phyloP scores from a whole-genome alignment of 2,113 vertebrate genomes.

The Astatotilapia flaviijosephi region DNA sequence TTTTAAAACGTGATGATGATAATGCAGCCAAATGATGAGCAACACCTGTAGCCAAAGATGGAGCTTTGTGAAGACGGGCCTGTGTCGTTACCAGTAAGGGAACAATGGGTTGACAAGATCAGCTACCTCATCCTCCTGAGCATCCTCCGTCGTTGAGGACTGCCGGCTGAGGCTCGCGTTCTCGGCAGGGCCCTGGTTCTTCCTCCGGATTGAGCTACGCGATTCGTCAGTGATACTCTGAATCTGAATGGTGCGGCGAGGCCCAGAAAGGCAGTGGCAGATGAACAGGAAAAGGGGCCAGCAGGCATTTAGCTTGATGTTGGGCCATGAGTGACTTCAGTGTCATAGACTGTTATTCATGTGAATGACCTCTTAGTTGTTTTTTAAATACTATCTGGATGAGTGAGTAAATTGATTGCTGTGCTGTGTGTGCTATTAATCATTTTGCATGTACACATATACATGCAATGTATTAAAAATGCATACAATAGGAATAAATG shows the following conservation, averaged over 20 bases:
- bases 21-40: neutral
- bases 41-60: constrained; percentile 7
- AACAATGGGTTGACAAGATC: neutral
- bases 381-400: neutral
- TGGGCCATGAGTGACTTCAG: neutral
- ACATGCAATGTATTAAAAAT: neutral
- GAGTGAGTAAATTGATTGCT: neutral
- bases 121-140: constrained; percentile 78
- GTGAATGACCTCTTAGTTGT: neutral
- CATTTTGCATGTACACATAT: neutral
- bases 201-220: constrained; percentile 79
- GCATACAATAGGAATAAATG: neutral
- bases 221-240: constrained; percentile 81
- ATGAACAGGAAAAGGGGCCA: constrained; percentile 57
- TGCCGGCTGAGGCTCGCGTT: constrained; percentile 63
- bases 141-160: constrained; percentile 69
- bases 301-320: constrained; percentile 18
- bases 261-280: constrained; percentile 36
- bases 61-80: constrained; percentile 53
- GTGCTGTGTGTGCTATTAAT: neutral
- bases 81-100: neutral
- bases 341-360: neutral
- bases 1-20: neutral
- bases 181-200: constrained; percentile 65
- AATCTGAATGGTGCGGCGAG: constrained; percentile 64